Evolutionary conservation across 1,140 invertebrate species (phyloP).

Genomic region (Drosophila bipectinata): DNA sequence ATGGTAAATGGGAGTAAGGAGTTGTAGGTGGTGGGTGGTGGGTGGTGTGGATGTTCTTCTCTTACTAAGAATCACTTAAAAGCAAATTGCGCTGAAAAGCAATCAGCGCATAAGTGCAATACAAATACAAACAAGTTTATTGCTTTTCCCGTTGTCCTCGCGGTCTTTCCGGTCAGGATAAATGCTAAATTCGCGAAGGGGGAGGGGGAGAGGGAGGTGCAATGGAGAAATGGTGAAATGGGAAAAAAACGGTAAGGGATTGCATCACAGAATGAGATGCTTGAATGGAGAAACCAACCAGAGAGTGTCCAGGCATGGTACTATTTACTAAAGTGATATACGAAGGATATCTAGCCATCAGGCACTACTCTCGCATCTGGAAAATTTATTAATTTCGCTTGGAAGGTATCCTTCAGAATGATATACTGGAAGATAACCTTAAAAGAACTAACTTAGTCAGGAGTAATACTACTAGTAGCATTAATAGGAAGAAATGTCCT

Average conservation of each 20-base stretch:
- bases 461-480: too few relatives aligned
- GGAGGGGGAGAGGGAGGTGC: not conserved
- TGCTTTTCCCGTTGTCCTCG: constrained; percentile 58
- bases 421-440: not conserved
- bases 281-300: constrained; percentile 14
- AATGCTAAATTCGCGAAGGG: constrained; percentile 4
- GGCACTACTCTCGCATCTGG: too few relatives aligned
- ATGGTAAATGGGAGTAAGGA: not conserved
- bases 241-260: constrained; percentile 7
- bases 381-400: constrained; percentile 16
- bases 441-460: too few relatives aligned
- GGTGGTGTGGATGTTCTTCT: not conserved
- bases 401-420: not conserved
- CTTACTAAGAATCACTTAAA: constrained; percentile 53
- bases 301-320: constrained; percentile 3
- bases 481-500: not conserved
- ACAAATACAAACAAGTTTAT: constrained; percentile 72
- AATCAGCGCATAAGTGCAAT: constrained; percentile 71
- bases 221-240: not conserved
- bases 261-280: constrained; percentile 33
- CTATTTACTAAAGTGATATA: constrained; percentile 28
- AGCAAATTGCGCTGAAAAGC: constrained; percentile 71
- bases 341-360: not conserved
- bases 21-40: not conserved
- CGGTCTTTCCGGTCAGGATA: constrained; percentile 43